Conservation (phyloP, 2,113 vertebrate genomes). For the Felis chaus region DNA sequence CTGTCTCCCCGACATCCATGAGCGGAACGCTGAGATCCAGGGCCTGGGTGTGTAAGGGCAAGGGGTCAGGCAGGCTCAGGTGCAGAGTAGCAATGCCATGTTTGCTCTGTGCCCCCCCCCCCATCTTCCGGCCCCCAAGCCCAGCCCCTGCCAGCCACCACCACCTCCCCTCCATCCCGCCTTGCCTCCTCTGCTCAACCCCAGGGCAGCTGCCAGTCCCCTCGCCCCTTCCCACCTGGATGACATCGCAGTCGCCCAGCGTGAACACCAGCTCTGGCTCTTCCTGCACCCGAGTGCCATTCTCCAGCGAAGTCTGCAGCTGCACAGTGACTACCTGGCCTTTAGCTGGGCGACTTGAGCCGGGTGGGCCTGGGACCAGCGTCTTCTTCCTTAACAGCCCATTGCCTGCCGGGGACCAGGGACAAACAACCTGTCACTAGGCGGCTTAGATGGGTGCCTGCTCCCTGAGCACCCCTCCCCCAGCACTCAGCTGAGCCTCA, state of each 20-base stretch:
- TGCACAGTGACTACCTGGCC: constrained; percentile 92
- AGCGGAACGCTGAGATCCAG: constrained; percentile 94
- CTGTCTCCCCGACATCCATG: constrained; percentile 92
- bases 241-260: constrained; percentile 94
- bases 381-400: constrained; percentile 94
- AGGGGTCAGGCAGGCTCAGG: neutral
- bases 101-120: rapidly evolving
- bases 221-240: constrained; percentile 87
- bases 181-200: constrained; percentile 43
- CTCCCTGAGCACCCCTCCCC: too few species aligned
- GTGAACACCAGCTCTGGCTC: constrained; percentile 89
- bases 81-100: neutral
- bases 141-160: constrained; percentile 66
- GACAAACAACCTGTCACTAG: rapidly evolving
- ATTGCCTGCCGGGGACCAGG: constrained; percentile 85
- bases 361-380: constrained; percentile 85
- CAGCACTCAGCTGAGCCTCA: neutral
- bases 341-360: constrained; percentile 88
- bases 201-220: neutral
- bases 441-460: rapidly evolving
- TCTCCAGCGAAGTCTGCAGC: constrained; percentile 87
- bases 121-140: rapidly evolving
- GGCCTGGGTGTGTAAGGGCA: constrained; percentile 82
- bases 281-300: constrained; percentile 87
- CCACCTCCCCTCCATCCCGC: neutral